A percentile compares a stretch with the other conserved stretches of the same genome.
phyloP scores from a whole-genome alignment of 2,888 invertebrate genomes.

The Chesias legatella region DNA sequence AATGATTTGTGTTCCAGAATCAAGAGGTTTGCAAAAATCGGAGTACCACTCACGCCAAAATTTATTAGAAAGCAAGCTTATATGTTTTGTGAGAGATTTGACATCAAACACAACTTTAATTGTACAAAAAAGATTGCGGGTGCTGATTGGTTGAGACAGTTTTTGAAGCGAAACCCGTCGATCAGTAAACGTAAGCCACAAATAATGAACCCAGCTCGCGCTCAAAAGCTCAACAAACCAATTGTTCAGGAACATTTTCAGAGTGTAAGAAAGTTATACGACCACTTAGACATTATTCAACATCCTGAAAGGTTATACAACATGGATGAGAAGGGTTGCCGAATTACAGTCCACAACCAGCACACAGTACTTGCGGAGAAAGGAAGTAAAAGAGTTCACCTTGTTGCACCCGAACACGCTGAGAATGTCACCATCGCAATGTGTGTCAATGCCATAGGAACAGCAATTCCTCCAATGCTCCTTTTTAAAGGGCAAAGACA shows the following conservation, averaged over 20 bases:
- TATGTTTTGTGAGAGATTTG: conserved; percentile 14
- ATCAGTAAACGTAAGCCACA: conserved; percentile 6
- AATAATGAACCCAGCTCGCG: conserved; percentile 11
- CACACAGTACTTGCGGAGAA: conserved; percentile 4
- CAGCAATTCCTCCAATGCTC: conserved; percentile 27
- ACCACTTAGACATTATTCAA: conserved; percentile 1
- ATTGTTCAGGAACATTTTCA: conserved; percentile 9
- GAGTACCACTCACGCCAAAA: no score
- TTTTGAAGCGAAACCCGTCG: conserved; percentile 4
- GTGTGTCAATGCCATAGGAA: conserved; percentile 19
- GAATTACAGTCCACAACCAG: conserved; percentile 2
- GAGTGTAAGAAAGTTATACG: conserved; percentile 4
- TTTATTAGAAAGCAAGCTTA: no score
- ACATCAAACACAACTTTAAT: conserved; percentile 21
- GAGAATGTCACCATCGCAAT: conserved; percentile 29
- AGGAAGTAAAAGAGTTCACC: conserved; percentile 28
- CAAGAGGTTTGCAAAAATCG: no score
- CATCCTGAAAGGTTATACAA: conserved; percentile 9
- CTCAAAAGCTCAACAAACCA: conserved; percentile 11
- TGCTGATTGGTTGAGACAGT: conserved; percentile 8
- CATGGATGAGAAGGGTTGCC: conserved; percentile 10
- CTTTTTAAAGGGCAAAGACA: conserved; percentile 25
- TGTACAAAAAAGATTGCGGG: conserved; percentile 3
- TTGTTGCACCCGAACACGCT: conserved; percentile 25
- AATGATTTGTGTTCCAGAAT: no score